Evolutionary conservation across 2,888 invertebrate genomes (phyloP), one percentile per base, ranked within the genome.

Genomic region (Amorpha juglandis): DNA sequence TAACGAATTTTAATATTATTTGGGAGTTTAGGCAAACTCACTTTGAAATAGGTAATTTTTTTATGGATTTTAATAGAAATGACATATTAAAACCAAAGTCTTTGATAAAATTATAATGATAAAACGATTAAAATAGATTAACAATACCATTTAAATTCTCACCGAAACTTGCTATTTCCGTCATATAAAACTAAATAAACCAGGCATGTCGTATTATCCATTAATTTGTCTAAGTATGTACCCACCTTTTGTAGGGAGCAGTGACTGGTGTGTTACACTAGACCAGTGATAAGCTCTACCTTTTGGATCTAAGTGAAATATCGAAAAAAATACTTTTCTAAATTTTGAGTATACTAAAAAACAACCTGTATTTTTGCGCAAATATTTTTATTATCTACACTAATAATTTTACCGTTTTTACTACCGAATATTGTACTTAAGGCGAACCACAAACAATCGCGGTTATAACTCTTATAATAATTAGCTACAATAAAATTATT

Each of bases 401-500:
- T 55, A 55, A 38, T 16, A 42, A 16, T 19, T 50, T 19, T 19
- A 16, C 11, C 16, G 8, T 38, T 42, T 58, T 7, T 58, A 58
- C 58, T 58, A 58, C 11, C 42, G 19, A 58, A 38, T 42, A 58
- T 58, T 58, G 58, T 58, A 58, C 58, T 58, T 38, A 38, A 55
- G 38, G 58, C 19, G 12, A 38, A 58, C 38, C 58, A 42, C 55
- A 58, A 50, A 50, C 38, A 58, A 58, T 42, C 58, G 58, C 58
- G 16, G 42, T 19, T 19, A 38, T 58, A 50, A 19, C 38, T 55
- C 58, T 58, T 58, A 58, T 12, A 58, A 58, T 35, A 14, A 55
- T 33, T 55, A 35, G 8, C 21, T 19, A 51, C 19, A 8, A 19
- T 53, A 53, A 9, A 55, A 9, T 14, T 38, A 8, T 14, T 38